Percentiles rank a stretch among this genome's conserved stretches.
phyloP scores from a whole-genome alignment of 1,140 invertebrate species.

The Neocloeon triangulifer region DNA sequence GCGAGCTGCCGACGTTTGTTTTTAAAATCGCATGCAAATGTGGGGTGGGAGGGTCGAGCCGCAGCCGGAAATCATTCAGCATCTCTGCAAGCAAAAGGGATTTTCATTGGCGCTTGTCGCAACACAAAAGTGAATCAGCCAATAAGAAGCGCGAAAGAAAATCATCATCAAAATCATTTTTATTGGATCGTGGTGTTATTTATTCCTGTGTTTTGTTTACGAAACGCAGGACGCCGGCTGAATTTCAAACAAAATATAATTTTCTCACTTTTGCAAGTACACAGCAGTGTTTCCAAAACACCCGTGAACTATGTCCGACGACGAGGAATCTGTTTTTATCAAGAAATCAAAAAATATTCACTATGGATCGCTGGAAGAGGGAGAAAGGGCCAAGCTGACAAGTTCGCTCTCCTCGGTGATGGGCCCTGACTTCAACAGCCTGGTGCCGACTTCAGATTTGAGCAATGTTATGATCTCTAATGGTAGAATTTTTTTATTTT shows the following conservation, averaged over 20 bases:
- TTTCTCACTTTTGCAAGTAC: neutral
- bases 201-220: neutral
- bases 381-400: conserved; percentile 35
- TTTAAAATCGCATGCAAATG: no score
- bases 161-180: no score
- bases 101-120: no score
- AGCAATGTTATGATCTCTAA: conserved; percentile 49
- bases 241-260: neutral
- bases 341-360: conserved; percentile 59
- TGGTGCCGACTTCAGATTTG: no score
- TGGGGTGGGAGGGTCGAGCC: no score
- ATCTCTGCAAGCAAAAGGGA: neutral
- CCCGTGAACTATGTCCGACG: conserved; percentile 51
- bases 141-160: no score
- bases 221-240: neutral
- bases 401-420: no score
- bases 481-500: conserved; percentile 20
- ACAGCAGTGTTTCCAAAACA: neutral
- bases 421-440: no score
- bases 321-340: conserved; percentile 50
- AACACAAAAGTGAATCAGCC: no score
- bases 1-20: no score
- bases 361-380: conserved; percentile 72
- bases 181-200: no score
- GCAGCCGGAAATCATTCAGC: neutral